Evolutionary conservation across 2,888 invertebrate genomes (phyloP), one percentile per base, ranked within the genome.

Genomic region (Aphidius colemani): DNA sequence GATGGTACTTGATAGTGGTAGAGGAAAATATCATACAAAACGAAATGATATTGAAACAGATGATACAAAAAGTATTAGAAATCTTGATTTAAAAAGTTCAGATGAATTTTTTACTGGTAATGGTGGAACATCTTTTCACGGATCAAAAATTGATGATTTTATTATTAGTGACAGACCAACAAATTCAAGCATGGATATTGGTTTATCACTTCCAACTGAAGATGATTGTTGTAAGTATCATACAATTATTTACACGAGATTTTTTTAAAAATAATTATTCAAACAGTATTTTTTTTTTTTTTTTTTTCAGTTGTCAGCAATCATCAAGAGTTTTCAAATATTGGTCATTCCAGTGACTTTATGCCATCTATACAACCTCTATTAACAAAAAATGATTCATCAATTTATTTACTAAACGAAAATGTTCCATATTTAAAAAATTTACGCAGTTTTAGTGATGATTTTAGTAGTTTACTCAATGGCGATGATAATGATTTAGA

Each of bases 131-230:
- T 80, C 76, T 70, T 71, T 80, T 41, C 74, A 78, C n/a, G 73
- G 73, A 45, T 71, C 76, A 46, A 81, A 81, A 69, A 75, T 81
- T 63, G 79, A 80, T 63, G 79, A 81, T 61, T 67, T 46, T n/a
- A 57, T 57, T 10, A 45, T 57, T 45, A 46, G 46, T 30, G 5
- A 3, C 57, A 57, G 30, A 11, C 46, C 10, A 40, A 43, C 7
- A 46, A n/a, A 39, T 46, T 57, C 18, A 46, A 57, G 10, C 30
- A 30, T 30, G 30, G 30, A 30, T 30, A 30, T 5, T 30, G 48
- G 57, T 7, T 46, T 57, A 7, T 39, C 57, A 39, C 30, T 57
- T 7, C 45, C 57, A 9, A 46, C 30, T 57, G 57, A 57, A 30
- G 57, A 57, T n/a, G 57, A 57, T 1, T 11, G 57, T 46, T 7